Base-by-base conservation (phyloP, 2,888 invertebrate genomes). In the Folsomia candida region DNA sequence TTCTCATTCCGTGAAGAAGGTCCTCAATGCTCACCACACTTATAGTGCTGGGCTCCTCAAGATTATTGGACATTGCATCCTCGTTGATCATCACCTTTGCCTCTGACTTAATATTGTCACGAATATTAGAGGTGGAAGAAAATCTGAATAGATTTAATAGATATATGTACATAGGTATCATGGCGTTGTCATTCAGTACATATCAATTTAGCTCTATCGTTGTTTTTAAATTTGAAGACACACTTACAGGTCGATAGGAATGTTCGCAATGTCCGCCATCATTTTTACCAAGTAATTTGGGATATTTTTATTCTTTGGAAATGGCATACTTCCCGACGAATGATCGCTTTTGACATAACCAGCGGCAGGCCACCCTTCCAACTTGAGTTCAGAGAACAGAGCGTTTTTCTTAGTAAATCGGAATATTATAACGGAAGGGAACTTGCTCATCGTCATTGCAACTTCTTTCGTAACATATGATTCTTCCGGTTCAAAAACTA, bases 1-100 rank as follows among this genome's bases (percentile, higher is more conserved):
- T 92, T 78, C 89, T 87, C n/a, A 98, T 83, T 0, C 93, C 91
- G 80, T 90, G 91, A 83, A 95, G 93, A 71, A 98, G 83, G 84
- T 98, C 98, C 76, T 89, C 88, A 83, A 93, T 91, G 82, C 92
- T 93, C 1, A 96, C 87, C 3, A 86, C 83, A 82, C 91, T 89
- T 37, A 61, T 65, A 20, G 54, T 59, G 18, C 25, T 57, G 1
- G 73, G 73, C 54, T 73, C 73, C 28, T 73, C 73, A 25, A 73
- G 29, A 51, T 70, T 70, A 29, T 65, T 70, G 25, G 51, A 64
- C 2, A 67, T 63, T 29, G 61, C 20, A n/a, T 73, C 69, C 29
- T 29, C 59, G 4, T 67, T 29, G 18, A 24, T 24, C n/a, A n/a
- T n/a, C 37, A 67, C 22, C n/a, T 54, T 54, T 54, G n/a, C 63